Evolutionary conservation across 2,888 invertebrate species (phyloP).

Genomic region (Hydrotaea diabolus): DNA sequence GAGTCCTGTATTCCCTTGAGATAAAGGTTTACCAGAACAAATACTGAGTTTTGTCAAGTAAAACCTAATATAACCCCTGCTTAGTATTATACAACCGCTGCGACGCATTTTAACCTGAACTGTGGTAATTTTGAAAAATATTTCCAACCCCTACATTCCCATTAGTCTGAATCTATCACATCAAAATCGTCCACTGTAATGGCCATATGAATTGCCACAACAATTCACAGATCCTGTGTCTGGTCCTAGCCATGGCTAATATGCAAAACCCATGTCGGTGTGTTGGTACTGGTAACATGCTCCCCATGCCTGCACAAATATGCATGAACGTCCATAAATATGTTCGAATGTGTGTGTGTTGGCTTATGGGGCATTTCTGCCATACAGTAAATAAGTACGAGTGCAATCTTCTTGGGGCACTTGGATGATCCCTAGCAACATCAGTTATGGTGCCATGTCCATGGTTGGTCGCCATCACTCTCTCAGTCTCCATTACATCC

Average conservation of each 20-base stretch:
- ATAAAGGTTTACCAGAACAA: too few relatives aligned
- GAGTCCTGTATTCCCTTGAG: too few relatives aligned
- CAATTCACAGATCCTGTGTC: too few relatives aligned
- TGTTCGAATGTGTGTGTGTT: not conserved
- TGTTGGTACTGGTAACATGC: not conserved
- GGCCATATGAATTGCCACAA: not conserved
- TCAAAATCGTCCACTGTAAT: not conserved
- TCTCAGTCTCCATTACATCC: not conserved
- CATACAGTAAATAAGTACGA: slow-evolving; percentile 13
- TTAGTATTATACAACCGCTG: too few relatives aligned
- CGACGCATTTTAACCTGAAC: too few relatives aligned
- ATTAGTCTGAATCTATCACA: not conserved
- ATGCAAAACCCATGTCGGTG: slow-evolving; percentile 46
- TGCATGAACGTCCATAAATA: not conserved
- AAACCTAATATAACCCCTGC: too few relatives aligned
- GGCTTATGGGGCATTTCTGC: slow-evolving; percentile 21
- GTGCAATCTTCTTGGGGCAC: slow-evolving; percentile 31
- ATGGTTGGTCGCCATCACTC: not conserved
- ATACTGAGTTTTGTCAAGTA: too few relatives aligned
- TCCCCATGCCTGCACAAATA: too few relatives aligned
- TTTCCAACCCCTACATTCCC: not conserved
- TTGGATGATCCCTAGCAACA: slow-evolving; percentile 35
- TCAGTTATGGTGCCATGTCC: not conserved
- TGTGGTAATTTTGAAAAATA: too few relatives aligned
- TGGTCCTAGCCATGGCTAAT: slow-evolving; percentile 43